These are phyloP conservation scores for Coenobita brevimanus DNA, from an alignment of 1,140 invertebrate genomes.

Conservation along the genomic window DNA sequence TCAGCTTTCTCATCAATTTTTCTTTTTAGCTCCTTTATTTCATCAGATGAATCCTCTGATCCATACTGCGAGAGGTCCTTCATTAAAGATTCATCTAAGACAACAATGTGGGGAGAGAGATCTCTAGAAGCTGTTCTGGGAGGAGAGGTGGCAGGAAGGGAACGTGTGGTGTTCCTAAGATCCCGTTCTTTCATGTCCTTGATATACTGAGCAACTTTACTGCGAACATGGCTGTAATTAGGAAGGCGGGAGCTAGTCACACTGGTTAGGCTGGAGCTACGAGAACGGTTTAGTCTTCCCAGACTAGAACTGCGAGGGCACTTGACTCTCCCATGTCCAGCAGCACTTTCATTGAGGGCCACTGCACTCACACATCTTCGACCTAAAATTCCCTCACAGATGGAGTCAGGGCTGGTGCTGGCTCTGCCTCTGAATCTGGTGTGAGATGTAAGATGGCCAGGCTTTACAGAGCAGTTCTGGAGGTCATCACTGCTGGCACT, in stretches of 20 bases:
- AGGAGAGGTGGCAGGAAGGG: conserved; percentile 47
- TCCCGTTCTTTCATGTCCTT: conserved; percentile 45
- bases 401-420: background rate
- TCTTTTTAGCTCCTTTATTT: background rate
- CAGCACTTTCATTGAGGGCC: conserved; percentile 19
- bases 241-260: background rate
- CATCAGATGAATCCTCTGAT: conserved; percentile 2
- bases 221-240: conserved; percentile 45
- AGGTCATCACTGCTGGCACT: conserved; percentile 37
- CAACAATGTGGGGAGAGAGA: background rate
- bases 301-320: conserved; percentile 13
- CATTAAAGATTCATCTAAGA: background rate
- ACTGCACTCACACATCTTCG: conserved; percentile 40
- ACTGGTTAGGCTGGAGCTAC: conserved; percentile 43
- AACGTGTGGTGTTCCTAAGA: conserved; percentile 18
- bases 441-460: conserved; percentile 15
- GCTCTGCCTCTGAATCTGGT: background rate
- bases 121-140: background rate
- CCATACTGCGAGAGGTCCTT: background rate
- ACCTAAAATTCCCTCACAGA: background rate
- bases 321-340: background rate
- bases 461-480: background rate
- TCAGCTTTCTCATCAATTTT: background rate
- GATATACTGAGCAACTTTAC: conserved; percentile 50
- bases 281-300: conserved; percentile 16